Base-by-base conservation (phyloP, 2,797 vertebrate species). In the Agapornis canus region DNA sequence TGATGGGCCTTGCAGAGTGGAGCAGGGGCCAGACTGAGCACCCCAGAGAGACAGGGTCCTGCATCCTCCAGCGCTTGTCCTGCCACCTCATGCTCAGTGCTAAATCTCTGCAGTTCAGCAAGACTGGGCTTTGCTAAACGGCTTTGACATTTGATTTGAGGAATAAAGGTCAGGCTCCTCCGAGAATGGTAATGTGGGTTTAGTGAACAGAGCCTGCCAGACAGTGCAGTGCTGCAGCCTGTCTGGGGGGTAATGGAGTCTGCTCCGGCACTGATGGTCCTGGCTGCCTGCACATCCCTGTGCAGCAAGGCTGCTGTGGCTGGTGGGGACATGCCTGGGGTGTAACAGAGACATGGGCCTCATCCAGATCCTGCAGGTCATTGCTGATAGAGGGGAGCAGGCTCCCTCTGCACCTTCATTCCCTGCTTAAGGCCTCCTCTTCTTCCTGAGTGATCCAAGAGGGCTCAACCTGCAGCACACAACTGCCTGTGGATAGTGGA, bases 81-180 rank as follows among this genome's bases (percentile, higher is more conserved):
- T 54, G 54, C 47, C 43, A 25, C 39, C 22, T 49, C 82, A 27
- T 2, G 3, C 56, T 48, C 47, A 63, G 81, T 4, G 1, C 61
- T 20, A 91, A 25, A 69, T 73, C 57, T 26, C 75, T 60, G 78
- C 91, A 77, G 72, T 42, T 91, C 82, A 78, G 13, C 1, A 17
- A 78, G 26, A 29, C 70, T 49, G 54, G 68, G 47, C 35, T 89
- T 61, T 45, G 42, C 69, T 80, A 70, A 92, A 57, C n/a, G 71
- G 68, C 71, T 52, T 80, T 94, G 92, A 89, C 82, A 95, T 93
- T 96, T 96, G 92, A 78, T 92, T 85, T 81, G 64, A 91, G 82
- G 49, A 92, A 80, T 71, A 96, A 95, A 96, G 84, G 87, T 95
- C 91, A 94, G 75, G 37, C 26, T 92, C 78, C 63, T 79, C 60